These are phyloP conservation scores for Drosophila pseudoobscura DNA, from an alignment of 1,140 invertebrate species.

Conservation along the genomic window DNA sequence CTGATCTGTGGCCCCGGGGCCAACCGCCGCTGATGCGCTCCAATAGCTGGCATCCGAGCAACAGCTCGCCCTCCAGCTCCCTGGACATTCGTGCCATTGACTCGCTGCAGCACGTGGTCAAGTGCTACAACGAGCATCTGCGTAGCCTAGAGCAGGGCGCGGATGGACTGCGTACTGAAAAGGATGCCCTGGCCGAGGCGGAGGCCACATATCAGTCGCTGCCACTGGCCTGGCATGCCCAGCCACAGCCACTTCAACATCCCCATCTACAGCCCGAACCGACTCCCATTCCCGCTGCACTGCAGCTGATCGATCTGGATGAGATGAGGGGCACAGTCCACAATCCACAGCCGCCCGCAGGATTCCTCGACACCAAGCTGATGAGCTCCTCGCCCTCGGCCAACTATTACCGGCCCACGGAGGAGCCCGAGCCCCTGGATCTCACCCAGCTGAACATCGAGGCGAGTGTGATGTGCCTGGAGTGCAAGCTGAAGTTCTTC, in stretches of 20 bases:
- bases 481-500: constrained; percentile 91
- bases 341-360: constrained; percentile 45
- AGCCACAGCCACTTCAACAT: neutral
- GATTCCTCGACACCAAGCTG: constrained; percentile 88
- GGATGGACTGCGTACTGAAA: too few relatives aligned
- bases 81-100: constrained; percentile 80
- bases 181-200: constrained; percentile 6
- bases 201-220: constrained; percentile 77
- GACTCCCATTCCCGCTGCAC: constrained; percentile 3
- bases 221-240: constrained; percentile 44
- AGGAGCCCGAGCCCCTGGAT: constrained; percentile 94
- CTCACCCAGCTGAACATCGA: constrained; percentile 95
- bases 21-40: constrained; percentile 74
- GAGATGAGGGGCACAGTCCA: constrained; percentile 28
- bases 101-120: constrained; percentile 74
- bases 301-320: constrained; percentile 63
- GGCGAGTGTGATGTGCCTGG: constrained; percentile 93
- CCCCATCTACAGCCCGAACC: neutral
- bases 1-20: constrained; percentile 85
- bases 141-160: constrained; percentile 48
- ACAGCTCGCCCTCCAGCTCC: constrained; percentile 61
- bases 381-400: constrained; percentile 91
- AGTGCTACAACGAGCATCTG: constrained; percentile 78
- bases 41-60: constrained; percentile 76
- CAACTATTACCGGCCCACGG: constrained; percentile 92